Conservation (phyloP, 2,113 vertebrate genomes). For the Probosciger aterrimus region DNA sequence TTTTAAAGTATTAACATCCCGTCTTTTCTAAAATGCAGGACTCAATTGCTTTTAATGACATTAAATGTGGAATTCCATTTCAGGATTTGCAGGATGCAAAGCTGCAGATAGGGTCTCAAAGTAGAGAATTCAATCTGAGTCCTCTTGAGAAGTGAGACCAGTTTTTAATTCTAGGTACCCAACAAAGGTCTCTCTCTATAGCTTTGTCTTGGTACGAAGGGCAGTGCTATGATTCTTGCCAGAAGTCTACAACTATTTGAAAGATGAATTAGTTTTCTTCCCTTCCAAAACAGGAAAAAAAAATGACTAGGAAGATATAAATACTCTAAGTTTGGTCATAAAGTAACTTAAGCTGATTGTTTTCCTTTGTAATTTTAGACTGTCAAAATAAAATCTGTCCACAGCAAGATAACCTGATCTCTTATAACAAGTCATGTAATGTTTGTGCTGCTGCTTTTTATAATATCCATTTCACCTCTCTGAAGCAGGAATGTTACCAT, state of each 20-base stretch:
- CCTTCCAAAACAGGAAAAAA: neutral
- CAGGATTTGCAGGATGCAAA: neutral
- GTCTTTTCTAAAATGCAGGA: neutral
- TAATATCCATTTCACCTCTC: neutral
- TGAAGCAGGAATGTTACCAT: neutral
- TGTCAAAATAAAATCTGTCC: neutral
- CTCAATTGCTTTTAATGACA: neutral
- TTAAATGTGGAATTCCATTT: neutral
- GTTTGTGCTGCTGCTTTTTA: neutral
- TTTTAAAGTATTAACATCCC: neutral
- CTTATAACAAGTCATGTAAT: neutral
- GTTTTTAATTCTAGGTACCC: neutral
- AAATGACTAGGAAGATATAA: neutral
- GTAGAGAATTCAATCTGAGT: neutral
- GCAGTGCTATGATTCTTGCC: neutral
- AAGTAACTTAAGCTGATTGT: neutral
- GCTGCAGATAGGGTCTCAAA: neutral
- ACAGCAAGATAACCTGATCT: neutral
- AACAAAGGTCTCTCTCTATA: neutral
- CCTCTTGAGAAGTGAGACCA: neutral
- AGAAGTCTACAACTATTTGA: neutral
- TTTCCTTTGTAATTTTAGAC: neutral
- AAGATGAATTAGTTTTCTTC: neutral
- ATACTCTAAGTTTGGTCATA: neutral
- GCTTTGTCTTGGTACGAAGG: neutral